Base-by-base conservation (phyloP, 2,113 vertebrate species). In the Vidua macroura region DNA sequence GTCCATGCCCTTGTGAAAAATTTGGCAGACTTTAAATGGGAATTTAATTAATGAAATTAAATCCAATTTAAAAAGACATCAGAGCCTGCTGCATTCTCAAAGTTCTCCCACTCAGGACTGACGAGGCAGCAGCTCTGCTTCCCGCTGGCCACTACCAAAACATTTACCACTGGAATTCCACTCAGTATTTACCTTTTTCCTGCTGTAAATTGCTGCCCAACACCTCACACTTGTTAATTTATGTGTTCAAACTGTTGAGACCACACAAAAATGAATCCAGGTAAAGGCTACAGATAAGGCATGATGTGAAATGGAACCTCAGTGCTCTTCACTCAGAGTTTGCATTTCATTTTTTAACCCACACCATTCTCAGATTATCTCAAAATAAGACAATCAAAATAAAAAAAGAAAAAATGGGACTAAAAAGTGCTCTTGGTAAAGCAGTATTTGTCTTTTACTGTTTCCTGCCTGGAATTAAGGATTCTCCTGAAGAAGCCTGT, bases 71-170 rank as follows among this genome's bases (percentile, higher is more conserved):
- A 25, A 70, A 86, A 53, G 27, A 11, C 49, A 64, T 12, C 33
- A 11, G n/a, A 16, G 31, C 13, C 52, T 66, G 44, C 13, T 28
- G 4, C 3, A 1, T 27, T 55, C 27, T 41, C 49, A 21, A 78
- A 62, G 33, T 74, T 70, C 31, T 83, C 58, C 2, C 2, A 24
- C 15, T 22, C 20, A 35, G 35, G 62, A 28, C 20, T 28, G 20
- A 73, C 0, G 1, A 78, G 33, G 31, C 52, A 51, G 74, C 1
- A 0, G 55, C 35, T 5, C 33, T 85, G 63, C 76, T 68, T 46
- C 46, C 69, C 52, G 73, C 2, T 13, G 37, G 31, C 35, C 21
- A 9, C 20, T 28, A 44, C 27, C 52, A 84, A 59, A 82, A 62
- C 3, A 60, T 6, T 28, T 48, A 2, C 43, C n/a, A 30, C 41